Evolutionary conservation across 2,797 vertebrate species (phyloP), one percentile per base, ranked within the genome.

Genomic region (Coregonus ussuriensis): DNA sequence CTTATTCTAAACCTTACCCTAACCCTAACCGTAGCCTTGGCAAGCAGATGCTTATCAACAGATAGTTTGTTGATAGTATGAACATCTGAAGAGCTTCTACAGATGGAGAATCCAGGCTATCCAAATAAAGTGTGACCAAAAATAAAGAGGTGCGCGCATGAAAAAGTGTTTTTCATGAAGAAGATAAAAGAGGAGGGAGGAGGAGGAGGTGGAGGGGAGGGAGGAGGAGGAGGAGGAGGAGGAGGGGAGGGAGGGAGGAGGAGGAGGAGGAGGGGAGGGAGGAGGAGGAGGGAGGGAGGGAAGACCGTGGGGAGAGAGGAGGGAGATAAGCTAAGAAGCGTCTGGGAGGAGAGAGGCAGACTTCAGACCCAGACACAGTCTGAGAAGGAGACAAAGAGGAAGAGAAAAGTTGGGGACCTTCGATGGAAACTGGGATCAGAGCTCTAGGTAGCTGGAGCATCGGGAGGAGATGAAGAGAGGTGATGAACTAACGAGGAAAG

Each of bases 361-460:
- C 21, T 63, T 63, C 21, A 63, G 66, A 68, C 66, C 15, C 66
- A 68, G 66, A 68, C 33, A 35, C 31, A 33, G 66, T 68, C 66
- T 16, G 66, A 68, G 33, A 67, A 16, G 29, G 15, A 68, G 33
- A 68, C 66, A 37, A 18, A 67, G 65, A 59, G 56, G 51, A n/a
- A 16, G 41, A 4, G 21, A 69, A 62, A 53, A 75, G 71, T 4
- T 68, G 31, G 31, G 33, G 66, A 33, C 4, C 33, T 67, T 35
- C 14, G 14, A 81, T 79, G 59, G 78, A 52, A 83, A 72, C 21
- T 53, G 54, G 31, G 78, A 86, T 85, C 77, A 83, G 81, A 86
- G 78, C 1, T 51, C 65, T 68, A 78, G 77, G 87, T 81, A 85
- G 77, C 82, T 80, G 0, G 41, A 83, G 82, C 74, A 80, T 82